phyloP scores from a whole-genome alignment of 1,140 invertebrate species.

The Helicoverpa armigera region DNA sequence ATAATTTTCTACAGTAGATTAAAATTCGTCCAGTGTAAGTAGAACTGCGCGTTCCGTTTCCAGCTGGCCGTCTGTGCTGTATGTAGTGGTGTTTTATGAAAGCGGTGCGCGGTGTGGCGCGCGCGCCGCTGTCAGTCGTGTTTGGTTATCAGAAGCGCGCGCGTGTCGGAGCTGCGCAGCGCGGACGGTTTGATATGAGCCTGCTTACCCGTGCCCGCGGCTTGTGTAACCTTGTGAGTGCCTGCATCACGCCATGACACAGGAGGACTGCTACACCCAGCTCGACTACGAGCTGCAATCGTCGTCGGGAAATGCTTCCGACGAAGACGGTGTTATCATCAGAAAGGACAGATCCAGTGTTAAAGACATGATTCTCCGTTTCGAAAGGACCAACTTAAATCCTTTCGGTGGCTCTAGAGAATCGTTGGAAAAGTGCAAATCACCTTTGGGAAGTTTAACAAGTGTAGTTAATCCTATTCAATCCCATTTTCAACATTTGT shows the following conservation, averaged over 20 bases:
- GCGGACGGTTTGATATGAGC: slow-evolving; percentile 73
- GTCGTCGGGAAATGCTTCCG: slow-evolving; percentile 70
- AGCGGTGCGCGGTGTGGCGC: slow-evolving; percentile 62
- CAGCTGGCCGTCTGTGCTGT: not conserved
- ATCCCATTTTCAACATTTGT: slow-evolving; percentile 74
- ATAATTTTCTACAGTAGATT: slow-evolving; percentile 22
- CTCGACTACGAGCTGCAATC: slow-evolving; percentile 66
- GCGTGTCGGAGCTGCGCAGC: slow-evolving; percentile 70
- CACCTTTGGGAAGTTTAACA: slow-evolving; percentile 75
- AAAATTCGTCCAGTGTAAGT: slow-evolving; percentile 23
- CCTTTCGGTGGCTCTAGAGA: slow-evolving; percentile 70
- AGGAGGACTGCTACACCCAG: slow-evolving; percentile 69
- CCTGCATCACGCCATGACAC: slow-evolving; percentile 73
- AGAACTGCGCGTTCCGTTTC: slow-evolving; percentile 34
- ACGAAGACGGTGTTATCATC: slow-evolving; percentile 75
- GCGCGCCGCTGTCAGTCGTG: slow-evolving; percentile 74
- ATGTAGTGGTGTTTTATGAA: slow-evolving; percentile 36
- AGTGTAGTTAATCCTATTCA: slow-evolving; percentile 78
- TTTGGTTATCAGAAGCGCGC: slow-evolving; percentile 63
- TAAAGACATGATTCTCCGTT: slow-evolving; percentile 80
- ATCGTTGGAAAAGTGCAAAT: slow-evolving; percentile 73
- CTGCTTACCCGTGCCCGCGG: slow-evolving; percentile 61
- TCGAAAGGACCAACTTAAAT: slow-evolving; percentile 73
- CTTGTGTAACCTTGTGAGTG: slow-evolving; percentile 70
- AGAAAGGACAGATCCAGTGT: slow-evolving; percentile 76